phyloP scores from a whole-genome alignment of 2,888 invertebrate genomes.

The Invenusta paracnida region DNA sequence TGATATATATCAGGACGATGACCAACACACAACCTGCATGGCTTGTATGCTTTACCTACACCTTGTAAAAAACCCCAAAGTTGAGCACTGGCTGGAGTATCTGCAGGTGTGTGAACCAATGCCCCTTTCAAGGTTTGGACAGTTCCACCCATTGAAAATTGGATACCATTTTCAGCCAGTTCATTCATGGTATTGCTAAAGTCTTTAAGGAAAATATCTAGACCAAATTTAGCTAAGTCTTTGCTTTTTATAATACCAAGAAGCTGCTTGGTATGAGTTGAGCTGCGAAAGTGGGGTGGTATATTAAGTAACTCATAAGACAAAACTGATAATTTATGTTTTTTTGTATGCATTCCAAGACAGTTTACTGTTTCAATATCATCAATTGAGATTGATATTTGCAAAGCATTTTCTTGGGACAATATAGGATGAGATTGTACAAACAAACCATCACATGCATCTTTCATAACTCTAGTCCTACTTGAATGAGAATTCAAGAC shows the following conservation, averaged over 20 bases:
- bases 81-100: neutral
- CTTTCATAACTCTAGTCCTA: neutral
- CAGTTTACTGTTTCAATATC: neutral
- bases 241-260: neutral
- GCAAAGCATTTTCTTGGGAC: neutral
- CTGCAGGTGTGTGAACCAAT: neutral
- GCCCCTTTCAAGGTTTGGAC: neutral
- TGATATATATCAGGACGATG: neutral
- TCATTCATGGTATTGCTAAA: neutral
- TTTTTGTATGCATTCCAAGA: neutral
- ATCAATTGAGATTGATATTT: neutral
- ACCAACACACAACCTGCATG: neutral
- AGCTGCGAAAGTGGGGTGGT: neutral
- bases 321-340: neutral
- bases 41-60: neutral
- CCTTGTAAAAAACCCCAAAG: neutral
- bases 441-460: neutral
- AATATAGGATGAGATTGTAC: neutral
- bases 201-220: neutral
- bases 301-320: neutral
- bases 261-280: neutral
- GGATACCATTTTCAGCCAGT: neutral
- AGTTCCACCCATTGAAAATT: neutral
- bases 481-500: neutral
- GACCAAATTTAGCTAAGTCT: neutral